Evolutionary conservation across 2,888 invertebrate genomes (phyloP), one percentile per base, ranked within the genome.

Genomic region (Drosophila cognata): DNA sequence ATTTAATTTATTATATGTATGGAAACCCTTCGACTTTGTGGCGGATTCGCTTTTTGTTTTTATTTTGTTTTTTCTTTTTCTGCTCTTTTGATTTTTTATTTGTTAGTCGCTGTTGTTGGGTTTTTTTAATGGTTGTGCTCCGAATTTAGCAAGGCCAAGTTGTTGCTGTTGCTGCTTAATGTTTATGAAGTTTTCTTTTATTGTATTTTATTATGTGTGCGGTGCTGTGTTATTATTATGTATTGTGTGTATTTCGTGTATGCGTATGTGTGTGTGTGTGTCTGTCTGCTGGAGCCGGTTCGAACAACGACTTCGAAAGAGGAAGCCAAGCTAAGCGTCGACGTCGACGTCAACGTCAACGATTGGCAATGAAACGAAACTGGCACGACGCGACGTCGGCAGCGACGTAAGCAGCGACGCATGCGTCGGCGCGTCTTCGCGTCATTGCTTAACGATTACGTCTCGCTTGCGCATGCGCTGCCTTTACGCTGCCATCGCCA

Each of bases 291-390:
- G 43, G 31, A 81, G 80, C 80, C 80, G 80, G 80, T 82, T 81
- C 82, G 65, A 69, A 41, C 75, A 71, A 64, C 69, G 64, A 59
- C 78, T 71, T 70, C 55, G 58, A 74, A 83, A 83, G 81, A 86
- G 83, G 88, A 82, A 84, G 84, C 82, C 65, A 74, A 82, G 82
- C 50, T 53, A 57, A 56, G 67, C 38, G n/a, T 36, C 56, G 62
- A 41, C 66, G 55, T 28, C 48, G 41, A 35, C 69, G 55, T 56
- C 77, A 4, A 25, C 73, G 64, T 63, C 57, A 72, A 61, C 86
- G 85, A 85, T 86, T 86, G 86, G 86, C 86, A 86, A 89, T 89
- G 89, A 86, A 89, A 89, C 67, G 86, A 89, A 89, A 86, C 90
- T 85, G 85, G 86, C 86, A 86, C 86, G 85, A 60, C 71, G 74